These are phyloP conservation scores for Neodiprion virginianus DNA, from an alignment of 1,140 invertebrate genomes.

Conservation along the genomic window DNA sequence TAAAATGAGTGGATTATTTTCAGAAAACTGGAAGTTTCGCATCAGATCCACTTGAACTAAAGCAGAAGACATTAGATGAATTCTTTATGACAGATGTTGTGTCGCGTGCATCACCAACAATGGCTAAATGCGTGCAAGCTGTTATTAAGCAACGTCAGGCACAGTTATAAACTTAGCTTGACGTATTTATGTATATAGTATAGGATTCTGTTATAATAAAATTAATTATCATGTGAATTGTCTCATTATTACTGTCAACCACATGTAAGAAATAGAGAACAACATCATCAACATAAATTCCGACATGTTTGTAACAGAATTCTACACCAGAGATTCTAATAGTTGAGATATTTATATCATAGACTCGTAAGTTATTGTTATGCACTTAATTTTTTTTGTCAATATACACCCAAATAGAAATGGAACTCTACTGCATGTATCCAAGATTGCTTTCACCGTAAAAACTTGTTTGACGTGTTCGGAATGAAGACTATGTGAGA, in stretches of 20 bases:
- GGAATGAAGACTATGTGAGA: background rate
- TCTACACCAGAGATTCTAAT: constrained; percentile 26
- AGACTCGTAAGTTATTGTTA: constrained; percentile 24
- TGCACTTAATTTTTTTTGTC: background rate
- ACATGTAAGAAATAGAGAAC: constrained; percentile 16
- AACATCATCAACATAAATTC: constrained; percentile 16
- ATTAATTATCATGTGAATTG: constrained; percentile 24
- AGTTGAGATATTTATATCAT: constrained; percentile 24
- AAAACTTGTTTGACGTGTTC: background rate
- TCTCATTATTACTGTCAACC: constrained; percentile 17
- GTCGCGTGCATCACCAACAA: constrained; percentile 94
- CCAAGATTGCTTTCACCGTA: background rate
- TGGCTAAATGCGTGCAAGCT: constrained; percentile 98
- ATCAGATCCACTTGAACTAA: constrained; percentile 74
- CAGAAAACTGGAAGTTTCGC: constrained; percentile 67
- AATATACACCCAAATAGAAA: constrained; percentile 7
- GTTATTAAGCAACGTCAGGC: constrained; percentile 78
- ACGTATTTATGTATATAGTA: constrained; percentile 40
- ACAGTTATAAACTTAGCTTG: constrained; percentile 53
- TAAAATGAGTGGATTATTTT: constrained; percentile 40
- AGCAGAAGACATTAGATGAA: constrained; percentile 85
- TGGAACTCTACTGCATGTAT: background rate
- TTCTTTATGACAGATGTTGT: constrained; percentile 99
- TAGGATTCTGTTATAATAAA: constrained; percentile 38
- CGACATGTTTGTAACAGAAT: constrained; percentile 32